Evolutionary conservation across 2,888 invertebrate genomes (phyloP), one percentile per base, ranked within the genome.

Genomic region (Eristalinus sepulchralis): DNA sequence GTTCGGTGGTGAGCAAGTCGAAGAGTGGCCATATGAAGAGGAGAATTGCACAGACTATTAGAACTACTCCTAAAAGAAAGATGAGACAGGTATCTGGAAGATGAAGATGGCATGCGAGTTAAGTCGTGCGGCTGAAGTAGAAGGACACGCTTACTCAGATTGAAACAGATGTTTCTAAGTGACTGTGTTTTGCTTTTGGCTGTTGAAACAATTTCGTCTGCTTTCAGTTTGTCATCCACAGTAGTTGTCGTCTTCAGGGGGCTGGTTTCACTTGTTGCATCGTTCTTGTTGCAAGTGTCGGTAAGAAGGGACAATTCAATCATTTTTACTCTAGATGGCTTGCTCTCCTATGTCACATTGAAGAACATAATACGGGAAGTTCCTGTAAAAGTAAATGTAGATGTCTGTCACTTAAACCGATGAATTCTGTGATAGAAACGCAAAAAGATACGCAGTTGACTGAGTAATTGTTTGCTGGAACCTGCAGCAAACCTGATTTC

Each of bases 11-110:
- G 89, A 95, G 90, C 62, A 95, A 89, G 83, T 95, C 94, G 62
- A 93, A 92, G 0, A 95, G 94, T 0, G 94, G 94, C 92, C 94
- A 94, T 60, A 94, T 91, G 67, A 94, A 92, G 1, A 94, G 93
- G 0, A 93, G 88, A 20, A 94, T 89, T 0, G 95, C 94, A n/a
- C 94, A 88, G 0, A 93, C 79, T 1, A 94, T 88, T 3, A 93
- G 90, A 0, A 93, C 88, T 0, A 93, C 89, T 0, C 94, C 94
- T 90, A 93, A 92, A 0, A 93, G 89, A 11, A 93, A 91, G 75
- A 93, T 92, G 0, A 90, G 90, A 17, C 92, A 89, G 0, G 91
- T 89, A 90, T 91, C 94, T 94, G 92, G 0, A 93, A 92, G 89
- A 5, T 31, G 1, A n/a, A 22, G 31, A 10, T 17, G 31, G n/a